Evolutionary conservation across 2,888 invertebrate genomes (phyloP), one percentile per base, ranked within the genome.

Genomic region (Uloborus plumipes): DNA sequence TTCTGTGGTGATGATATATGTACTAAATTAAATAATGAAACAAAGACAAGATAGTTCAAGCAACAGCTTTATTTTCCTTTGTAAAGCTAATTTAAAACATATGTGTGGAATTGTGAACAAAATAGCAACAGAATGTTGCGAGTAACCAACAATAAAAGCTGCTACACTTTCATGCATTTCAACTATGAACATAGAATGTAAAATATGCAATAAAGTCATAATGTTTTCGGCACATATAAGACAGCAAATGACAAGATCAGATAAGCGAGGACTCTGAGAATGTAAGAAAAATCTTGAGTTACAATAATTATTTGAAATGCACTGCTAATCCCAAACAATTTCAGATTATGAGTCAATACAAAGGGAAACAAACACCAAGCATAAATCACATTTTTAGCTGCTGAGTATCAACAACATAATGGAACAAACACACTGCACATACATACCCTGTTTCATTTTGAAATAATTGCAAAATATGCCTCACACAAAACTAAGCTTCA

Each of bases 41-140:
- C 39, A 69, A 4, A 51, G n/a, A 50, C 67, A 18, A 16, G 62
- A 18, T 51, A 31, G 16, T 66, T 71, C 47, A 82, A 82, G 81
- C 81, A 82, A 80, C 71, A 75, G 71, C 70, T 82, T 82, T 82
- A 82, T 82, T 82, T 82, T 82, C 81, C 71, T 82, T 76, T 82
- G 81, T 82, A 82, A 82, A 82, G 81, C 81, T 82, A 82, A 66
- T 76, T 81, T 65, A 82, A 82, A 82, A 82, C 81, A 82, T 50
- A 75, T 70, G 74, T 69, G 58, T 75, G 75, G 75, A 76, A 82
- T 76, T 61, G 65, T 75, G 66, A 82, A 75, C 71, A 82, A 66
- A 82, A 82, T 65, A 71, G 81, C 75, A 82, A 82, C 81, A 59
- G 55, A 81, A 61, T 47, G 81, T 76, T 82, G 75, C 76, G 55